Base-by-base conservation (phyloP, 1,140 invertebrate species). In the Drosophila trapezifrons region DNA sequence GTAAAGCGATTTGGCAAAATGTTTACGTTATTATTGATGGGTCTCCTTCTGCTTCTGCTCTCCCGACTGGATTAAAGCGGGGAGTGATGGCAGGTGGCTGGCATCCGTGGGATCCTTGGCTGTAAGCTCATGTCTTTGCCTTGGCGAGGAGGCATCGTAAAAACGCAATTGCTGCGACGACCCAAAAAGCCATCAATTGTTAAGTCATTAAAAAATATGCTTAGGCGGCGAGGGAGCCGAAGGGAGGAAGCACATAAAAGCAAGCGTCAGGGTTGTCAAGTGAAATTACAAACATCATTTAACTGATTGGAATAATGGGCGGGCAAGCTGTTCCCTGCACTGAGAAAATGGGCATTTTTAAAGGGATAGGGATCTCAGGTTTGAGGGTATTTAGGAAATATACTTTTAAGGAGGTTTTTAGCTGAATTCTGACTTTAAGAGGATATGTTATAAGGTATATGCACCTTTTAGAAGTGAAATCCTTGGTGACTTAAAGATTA, bases 1-100 rank as follows among this genome's bases (percentile, higher is more conserved):
- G 70, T 71, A 82, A 85, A 82, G 82, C 82, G 82, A 87, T 86
- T 85, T 85, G 69, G 59, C 64, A 86, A 85, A 79, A 84, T 86
- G 82, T 72, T 80, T 65, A 78, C 75, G 74, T 85, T 86, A 86
- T 85, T 85, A 85, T 85, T 85, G 82, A 85, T 81, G 78, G 78
- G 27, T 40, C 29, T 43, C 4, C 17, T 20, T 35, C 20, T 17
- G 18, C n/a, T n/a, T 25, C n/a, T 15, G 8, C 17, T 25, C n/a
- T 15, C 13, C 17, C 4, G 32, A 22, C 47, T 38, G 60, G 60
- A 67, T 66, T 66, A 45, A 25, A n/a, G 65, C 1, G n/a, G 59
- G 17, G 17, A 4, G 29, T 25, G 29, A 22, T 18, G 42, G 51
- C 29, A 35, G 10, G 22, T 13, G 27, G 12, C 17, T 15, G 49